These are phyloP conservation scores for Patella depressa DNA, from an alignment of 2,888 invertebrate genomes.

Conservation along the genomic window DNA sequence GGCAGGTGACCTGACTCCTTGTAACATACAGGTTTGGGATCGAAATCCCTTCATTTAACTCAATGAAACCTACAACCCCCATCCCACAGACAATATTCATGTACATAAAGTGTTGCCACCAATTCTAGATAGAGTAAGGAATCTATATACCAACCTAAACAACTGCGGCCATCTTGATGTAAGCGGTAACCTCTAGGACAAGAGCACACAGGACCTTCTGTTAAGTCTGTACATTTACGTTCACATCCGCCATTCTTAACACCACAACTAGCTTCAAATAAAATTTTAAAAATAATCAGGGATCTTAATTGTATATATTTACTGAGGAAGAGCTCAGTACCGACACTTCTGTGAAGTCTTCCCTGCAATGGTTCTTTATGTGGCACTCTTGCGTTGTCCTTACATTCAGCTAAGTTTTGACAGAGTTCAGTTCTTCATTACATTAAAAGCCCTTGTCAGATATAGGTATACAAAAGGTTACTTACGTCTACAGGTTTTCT, in stretches of 20 bases:
- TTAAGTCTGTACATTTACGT: constrained; percentile 63
- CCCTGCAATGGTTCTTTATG: no score
- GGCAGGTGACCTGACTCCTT: no score
- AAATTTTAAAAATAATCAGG: not conserved
- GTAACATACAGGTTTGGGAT: no score
- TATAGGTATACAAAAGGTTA: not conserved
- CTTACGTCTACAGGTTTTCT: constrained; percentile 66
- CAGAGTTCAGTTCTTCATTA: no score
- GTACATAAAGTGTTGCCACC: not conserved
- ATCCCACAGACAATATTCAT: no score
- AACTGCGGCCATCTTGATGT: constrained; percentile 67
- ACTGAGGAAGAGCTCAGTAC: no score
- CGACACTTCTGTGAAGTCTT: no score
- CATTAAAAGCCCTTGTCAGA: not conserved
- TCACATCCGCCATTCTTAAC: constrained; percentile 71
- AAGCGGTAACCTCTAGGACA: constrained; percentile 68
- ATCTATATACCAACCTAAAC: constrained; percentile 60
- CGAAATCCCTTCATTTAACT: no score
- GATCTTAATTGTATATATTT: no score
- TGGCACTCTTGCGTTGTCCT: no score
- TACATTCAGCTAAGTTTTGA: no score
- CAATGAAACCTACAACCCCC: not conserved
- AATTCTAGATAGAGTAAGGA: constrained; percentile 1
- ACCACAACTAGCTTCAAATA: constrained; percentile 66
- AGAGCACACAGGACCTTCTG: constrained; percentile 63